phyloP scores from a whole-genome alignment of 2,113 vertebrate genomes.

The Strix uralensis region DNA sequence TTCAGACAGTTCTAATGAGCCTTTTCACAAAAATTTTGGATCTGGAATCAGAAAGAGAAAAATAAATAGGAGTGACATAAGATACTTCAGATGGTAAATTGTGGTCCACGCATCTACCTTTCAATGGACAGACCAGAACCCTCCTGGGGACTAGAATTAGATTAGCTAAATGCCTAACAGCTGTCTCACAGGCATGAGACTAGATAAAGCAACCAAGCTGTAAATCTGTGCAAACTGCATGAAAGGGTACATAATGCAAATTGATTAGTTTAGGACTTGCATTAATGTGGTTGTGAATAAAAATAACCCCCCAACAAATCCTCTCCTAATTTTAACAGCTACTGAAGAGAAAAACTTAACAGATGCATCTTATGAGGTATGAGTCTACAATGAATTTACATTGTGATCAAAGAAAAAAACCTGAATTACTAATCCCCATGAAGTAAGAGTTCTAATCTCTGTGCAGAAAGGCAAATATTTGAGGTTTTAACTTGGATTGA shows the following conservation, averaged over 20 bases:
- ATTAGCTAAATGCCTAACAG: constrained; percentile 77
- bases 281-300: constrained; percentile 75
- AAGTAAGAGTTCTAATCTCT: constrained; percentile 51
- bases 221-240: constrained; percentile 74
- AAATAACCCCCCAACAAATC: constrained; percentile 77
- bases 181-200: constrained; percentile 71
- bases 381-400: constrained; percentile 63
- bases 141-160: constrained; percentile 64
- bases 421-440: constrained; percentile 71
- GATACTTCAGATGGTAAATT: background rate
- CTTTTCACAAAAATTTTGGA: background rate
- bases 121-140: constrained; percentile 41
- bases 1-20: background rate
- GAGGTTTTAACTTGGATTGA: constrained; percentile 32
- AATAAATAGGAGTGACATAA: background rate
- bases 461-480: constrained; percentile 34
- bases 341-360: constrained; percentile 71
- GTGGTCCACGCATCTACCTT: background rate
- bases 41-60: background rate
- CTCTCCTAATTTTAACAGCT: constrained; percentile 82
- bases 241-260: constrained; percentile 74
- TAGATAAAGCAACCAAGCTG: constrained; percentile 75
- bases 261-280: constrained; percentile 76
- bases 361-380: constrained; percentile 70
- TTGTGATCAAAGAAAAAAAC: constrained; percentile 74